These are phyloP conservation scores for Cichlasoma orientale DNA, from an alignment of 2,797 vertebrate genomes.

Conservation along the genomic window DNA sequence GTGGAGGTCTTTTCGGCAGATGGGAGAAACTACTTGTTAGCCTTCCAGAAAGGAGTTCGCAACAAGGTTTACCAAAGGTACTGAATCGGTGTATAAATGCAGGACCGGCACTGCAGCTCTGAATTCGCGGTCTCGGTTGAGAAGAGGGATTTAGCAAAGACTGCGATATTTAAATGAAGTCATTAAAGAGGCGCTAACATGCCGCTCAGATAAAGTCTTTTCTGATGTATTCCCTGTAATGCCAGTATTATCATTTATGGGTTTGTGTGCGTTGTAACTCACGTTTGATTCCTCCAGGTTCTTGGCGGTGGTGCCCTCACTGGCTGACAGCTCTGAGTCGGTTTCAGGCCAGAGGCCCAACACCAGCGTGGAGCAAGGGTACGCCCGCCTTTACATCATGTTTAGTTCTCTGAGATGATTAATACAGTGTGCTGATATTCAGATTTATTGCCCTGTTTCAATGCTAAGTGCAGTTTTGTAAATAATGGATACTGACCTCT, in stretches of 20 bases:
- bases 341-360: constrained; percentile 98
- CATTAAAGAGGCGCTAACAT: neutral
- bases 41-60: constrained; percentile 96
- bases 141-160: accelerated
- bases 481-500: neutral
- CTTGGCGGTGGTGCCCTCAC: constrained; percentile 95
- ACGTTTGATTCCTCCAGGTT: constrained; percentile 82
- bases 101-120: neutral
- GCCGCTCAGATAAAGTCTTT: neutral
- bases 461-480: neutral
- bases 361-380: constrained; percentile 99
- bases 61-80: constrained; percentile 99
- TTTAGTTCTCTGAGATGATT: neutral
- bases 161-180: neutral
- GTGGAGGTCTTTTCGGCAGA: constrained; percentile 98
- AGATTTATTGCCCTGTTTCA: neutral
- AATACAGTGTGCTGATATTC: neutral
- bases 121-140: neutral
- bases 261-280: neutral
- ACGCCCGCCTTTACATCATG: constrained; percentile 17
- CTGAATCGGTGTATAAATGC: no score
- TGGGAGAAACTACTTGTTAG: constrained; percentile 94
- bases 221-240: neutral
- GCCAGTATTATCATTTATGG: accelerated
- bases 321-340: constrained; percentile 97